phyloP scores from a whole-genome alignment of 2,113 vertebrate species.

The Xenopus laevis region DNA sequence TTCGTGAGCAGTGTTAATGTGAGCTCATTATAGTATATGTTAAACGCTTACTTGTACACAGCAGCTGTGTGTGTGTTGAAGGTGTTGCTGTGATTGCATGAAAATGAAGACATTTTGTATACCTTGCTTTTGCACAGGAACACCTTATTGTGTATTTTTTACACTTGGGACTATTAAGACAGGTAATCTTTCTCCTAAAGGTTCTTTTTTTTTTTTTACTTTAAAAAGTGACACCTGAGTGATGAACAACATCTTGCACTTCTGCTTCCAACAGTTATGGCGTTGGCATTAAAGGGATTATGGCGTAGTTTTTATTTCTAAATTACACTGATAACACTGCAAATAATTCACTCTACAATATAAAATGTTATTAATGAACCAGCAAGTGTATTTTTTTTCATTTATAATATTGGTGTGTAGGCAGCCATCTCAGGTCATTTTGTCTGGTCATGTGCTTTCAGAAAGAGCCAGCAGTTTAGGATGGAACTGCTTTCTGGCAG shows the following conservation, averaged over 20 bases:
- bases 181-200: too few species aligned
- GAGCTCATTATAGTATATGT: neutral
- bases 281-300: too few species aligned
- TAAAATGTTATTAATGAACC: too few species aligned
- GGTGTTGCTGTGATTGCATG: neutral
- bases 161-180: neutral
- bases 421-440: too few species aligned
- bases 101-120: neutral
- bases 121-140: neutral
- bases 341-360: too few species aligned
- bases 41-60: neutral
- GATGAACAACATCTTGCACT: conserved; percentile 2
- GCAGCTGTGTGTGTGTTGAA: neutral
- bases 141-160: neutral
- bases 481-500: too few species aligned
- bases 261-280: conserved; percentile 3
- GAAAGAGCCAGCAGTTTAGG: too few species aligned
- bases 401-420: too few species aligned
- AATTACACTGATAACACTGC: too few species aligned
- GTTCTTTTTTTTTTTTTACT: neutral
- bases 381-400: too few species aligned
- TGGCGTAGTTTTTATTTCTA: too few species aligned
- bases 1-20: conserved; percentile 14
- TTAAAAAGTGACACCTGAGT: conserved; percentile 1
- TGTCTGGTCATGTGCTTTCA: too few species aligned